A percentile compares a stretch with the other conserved stretches of the same genome.
phyloP scores from a whole-genome alignment of 2,113 vertebrate species.

The Mesembrinibis cayennensis region DNA sequence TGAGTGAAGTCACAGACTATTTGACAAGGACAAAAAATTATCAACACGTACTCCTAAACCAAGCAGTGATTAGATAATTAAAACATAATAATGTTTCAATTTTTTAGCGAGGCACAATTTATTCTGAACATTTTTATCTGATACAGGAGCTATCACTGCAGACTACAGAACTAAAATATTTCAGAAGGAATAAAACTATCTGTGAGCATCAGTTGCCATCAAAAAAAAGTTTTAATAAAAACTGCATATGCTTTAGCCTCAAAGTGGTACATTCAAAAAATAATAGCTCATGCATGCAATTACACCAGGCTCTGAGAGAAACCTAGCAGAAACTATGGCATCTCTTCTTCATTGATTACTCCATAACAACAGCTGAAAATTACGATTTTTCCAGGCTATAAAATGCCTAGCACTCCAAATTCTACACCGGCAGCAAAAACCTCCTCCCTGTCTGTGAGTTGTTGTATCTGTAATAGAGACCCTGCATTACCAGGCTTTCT shows the following conservation, averaged over 20 bases:
- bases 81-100: neutral
- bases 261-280: neutral
- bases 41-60: neutral
- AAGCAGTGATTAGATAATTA: neutral
- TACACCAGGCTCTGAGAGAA: constrained; percentile 19
- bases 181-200: neutral
- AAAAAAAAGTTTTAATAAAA: neutral
- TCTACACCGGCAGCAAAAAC: constrained; percentile 54
- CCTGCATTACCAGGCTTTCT: constrained; percentile 56
- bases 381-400: constrained; percentile 59
- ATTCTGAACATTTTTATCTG: neutral
- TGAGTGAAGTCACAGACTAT: neutral
- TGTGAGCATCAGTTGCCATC: neutral
- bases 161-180: neutral
- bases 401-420: constrained; percentile 55
- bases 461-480: constrained; percentile 60
- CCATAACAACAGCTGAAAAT: constrained; percentile 60
- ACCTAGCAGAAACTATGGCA: constrained; percentile 24
- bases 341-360: constrained; percentile 40
- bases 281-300: neutral
- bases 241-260: neutral
- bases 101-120: neutral
- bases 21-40: neutral
- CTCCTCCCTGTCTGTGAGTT: constrained; percentile 61
- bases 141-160: neutral